A percentile compares a stretch with the other conserved stretches of the same genome.
phyloP scores from a whole-genome alignment of 2,113 vertebrate genomes.

The Castor canadensis region DNA sequence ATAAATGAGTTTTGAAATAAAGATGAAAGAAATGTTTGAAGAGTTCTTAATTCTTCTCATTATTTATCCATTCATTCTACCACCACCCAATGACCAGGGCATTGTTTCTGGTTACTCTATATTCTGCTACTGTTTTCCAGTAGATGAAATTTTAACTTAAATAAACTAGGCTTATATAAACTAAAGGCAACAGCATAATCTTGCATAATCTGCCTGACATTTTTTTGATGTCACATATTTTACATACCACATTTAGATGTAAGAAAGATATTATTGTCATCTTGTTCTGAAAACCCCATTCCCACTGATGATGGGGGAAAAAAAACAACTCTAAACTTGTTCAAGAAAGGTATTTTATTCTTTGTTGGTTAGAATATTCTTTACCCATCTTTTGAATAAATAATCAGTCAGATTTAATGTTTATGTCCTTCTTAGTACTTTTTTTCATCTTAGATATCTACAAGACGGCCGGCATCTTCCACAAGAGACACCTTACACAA shows the following conservation, averaged over 20 bases:
- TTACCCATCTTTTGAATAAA: not conserved
- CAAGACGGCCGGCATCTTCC: not conserved
- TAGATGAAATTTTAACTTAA: not conserved
- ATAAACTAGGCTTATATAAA: not conserved
- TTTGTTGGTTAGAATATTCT: not conserved
- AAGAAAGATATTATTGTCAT: not conserved
- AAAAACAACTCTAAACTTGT: too few species aligned
- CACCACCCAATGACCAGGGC: not conserved
- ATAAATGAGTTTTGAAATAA: constrained; percentile 24
- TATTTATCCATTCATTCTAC: not conserved
- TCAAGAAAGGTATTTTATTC: not conserved
- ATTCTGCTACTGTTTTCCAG: not conserved
- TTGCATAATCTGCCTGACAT: not conserved
- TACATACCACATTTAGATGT: not conserved
- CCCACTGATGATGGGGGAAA: not conserved
- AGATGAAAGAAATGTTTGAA: not conserved
- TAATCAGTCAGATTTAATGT: not conserved
- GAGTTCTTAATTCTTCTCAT: not conserved
- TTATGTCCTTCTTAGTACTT: not conserved
- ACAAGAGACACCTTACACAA: not conserved
- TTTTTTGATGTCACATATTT: not conserved
- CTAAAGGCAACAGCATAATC: not conserved
- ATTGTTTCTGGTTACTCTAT: not conserved
- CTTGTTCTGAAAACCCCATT: not conserved
- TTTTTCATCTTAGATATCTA: not conserved